These are phyloP conservation scores for Nannobrachium achirus DNA, from an alignment of 2,113 vertebrate species.

Conservation along the genomic window DNA sequence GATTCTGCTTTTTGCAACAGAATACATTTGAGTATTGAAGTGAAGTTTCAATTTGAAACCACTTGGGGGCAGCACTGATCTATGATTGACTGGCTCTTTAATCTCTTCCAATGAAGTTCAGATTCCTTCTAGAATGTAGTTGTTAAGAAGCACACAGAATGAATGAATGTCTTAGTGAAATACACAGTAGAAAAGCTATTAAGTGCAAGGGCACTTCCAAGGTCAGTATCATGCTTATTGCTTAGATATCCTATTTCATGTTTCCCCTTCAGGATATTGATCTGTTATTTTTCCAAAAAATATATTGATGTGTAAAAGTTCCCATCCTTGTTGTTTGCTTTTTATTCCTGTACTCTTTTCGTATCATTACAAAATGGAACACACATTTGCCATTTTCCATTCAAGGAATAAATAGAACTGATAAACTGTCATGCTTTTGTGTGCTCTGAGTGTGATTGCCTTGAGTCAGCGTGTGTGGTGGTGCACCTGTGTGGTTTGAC, in stretches of 20 bases:
- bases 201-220: no score
- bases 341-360: not conserved
- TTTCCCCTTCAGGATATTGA: no score
- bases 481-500: conserved; percentile 55
- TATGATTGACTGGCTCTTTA: conserved; percentile 17
- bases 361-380: not conserved
- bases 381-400: conserved; percentile 6
- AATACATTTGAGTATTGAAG: not conserved
- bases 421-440: conserved; percentile 32
- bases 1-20: not conserved
- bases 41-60: conserved; percentile 30
- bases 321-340: no score
- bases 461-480: conserved; percentile 28
- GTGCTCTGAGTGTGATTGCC: conserved; percentile 35
- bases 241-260: no score
- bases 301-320: not conserved
- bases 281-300: not conserved
- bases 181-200: no score
- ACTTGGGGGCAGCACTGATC: conserved; percentile 71
- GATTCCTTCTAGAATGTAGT: no score
- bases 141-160: no score
- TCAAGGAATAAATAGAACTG: not conserved
- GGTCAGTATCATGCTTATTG: no score
- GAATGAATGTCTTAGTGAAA: no score
- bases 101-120: no score